Percentiles rank a stretch among this genome's conserved stretches.
Evolutionary conservation across 2,888 invertebrate genomes (phyloP).

Genomic region (Macrophya annulata): DNA sequence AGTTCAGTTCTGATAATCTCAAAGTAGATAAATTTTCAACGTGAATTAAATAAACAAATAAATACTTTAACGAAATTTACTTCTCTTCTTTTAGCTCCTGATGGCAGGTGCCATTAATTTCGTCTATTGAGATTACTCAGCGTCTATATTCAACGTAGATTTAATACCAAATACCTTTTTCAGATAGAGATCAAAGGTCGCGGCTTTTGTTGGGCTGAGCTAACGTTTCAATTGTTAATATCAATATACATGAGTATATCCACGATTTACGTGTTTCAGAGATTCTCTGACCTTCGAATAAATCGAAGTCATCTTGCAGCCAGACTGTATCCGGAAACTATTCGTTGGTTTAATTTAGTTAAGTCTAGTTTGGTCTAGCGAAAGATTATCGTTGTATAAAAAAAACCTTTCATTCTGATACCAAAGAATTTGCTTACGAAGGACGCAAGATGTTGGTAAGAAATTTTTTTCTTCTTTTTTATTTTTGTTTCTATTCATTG

Average conservation of each 20-base stretch:
- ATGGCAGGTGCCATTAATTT: not conserved
- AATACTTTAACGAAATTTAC: not conserved
- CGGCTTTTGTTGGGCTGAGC: not conserved
- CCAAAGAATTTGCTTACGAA: not conserved
- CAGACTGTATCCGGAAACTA: slow-evolving; percentile 23
- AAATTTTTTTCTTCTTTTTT: not conserved
- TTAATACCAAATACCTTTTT: not conserved
- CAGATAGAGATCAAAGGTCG: slow-evolving; percentile 11
- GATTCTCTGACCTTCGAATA: slow-evolving; percentile 46
- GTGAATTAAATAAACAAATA: not conserved
- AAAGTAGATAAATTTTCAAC: not conserved
- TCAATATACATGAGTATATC: not conserved
- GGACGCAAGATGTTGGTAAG: not conserved
- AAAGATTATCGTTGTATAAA: not conserved
- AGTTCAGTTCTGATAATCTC: not conserved
- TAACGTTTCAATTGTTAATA: slow-evolving; percentile 15
- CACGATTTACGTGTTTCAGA: slow-evolving; percentile 25
- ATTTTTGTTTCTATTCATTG: too few relatives aligned
- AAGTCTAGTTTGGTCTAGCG: not conserved
- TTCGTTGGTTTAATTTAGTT: not conserved
- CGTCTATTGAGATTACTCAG: not conserved
- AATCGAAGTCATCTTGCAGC: slow-evolving; percentile 17
- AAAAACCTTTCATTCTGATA: not conserved
- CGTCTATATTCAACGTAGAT: not conserved
- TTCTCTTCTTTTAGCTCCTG: slow-evolving; percentile 1